Evolutionary conservation across 2,888 invertebrate genomes (phyloP).

Genomic region (Harpagoxenus sublaevis): DNA sequence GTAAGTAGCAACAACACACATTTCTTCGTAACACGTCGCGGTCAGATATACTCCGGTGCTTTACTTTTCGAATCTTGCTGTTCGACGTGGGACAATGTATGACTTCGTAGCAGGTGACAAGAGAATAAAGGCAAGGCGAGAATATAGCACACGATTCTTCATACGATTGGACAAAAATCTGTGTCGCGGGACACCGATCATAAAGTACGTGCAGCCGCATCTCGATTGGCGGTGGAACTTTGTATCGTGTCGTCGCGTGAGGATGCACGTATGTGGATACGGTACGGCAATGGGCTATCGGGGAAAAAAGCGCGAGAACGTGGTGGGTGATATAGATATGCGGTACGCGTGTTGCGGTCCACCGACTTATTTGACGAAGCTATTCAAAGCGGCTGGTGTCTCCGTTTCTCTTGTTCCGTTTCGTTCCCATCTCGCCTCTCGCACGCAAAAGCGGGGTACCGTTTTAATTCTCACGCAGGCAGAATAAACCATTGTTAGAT

Average conservation of each 20-base stretch:
- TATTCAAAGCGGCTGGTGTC: slow-evolving; percentile 64
- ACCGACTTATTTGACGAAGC: slow-evolving; percentile 69
- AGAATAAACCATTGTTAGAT: slow-evolving; percentile 35
- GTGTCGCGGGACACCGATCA: slow-evolving; percentile 11
- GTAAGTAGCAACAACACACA: slow-evolving; percentile 13
- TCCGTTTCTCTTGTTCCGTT: slow-evolving; percentile 17
- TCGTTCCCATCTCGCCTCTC: neutral
- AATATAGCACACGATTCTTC: slow-evolving; percentile 1
- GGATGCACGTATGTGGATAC: slow-evolving; percentile 7
- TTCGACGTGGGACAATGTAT: slow-evolving; percentile 49
- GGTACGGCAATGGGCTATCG: neutral
- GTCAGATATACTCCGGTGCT: slow-evolving; percentile 39
- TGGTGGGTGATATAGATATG: slow-evolving; percentile 1
- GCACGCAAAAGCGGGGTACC: neutral
- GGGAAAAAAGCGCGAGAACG: neutral
- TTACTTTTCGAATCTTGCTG: slow-evolving; percentile 22
- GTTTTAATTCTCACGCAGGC: slow-evolving; percentile 40
- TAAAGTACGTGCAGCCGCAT: slow-evolving; percentile 57
- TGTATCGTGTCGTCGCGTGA: slow-evolving; percentile 36
- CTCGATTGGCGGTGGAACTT: slow-evolving; percentile 51
- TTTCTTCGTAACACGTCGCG: slow-evolving; percentile 7
- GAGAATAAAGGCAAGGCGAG: slow-evolving; percentile 23
- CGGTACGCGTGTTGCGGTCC: slow-evolving; percentile 60
- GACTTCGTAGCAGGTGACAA: slow-evolving; percentile 40
- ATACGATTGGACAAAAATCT: slow-evolving; percentile 2